A percentile compares a stretch with the other conserved stretches of the same genome.
phyloP scores from a whole-genome alignment of 2,888 invertebrate genomes.

The Melinaea menophilus region DNA sequence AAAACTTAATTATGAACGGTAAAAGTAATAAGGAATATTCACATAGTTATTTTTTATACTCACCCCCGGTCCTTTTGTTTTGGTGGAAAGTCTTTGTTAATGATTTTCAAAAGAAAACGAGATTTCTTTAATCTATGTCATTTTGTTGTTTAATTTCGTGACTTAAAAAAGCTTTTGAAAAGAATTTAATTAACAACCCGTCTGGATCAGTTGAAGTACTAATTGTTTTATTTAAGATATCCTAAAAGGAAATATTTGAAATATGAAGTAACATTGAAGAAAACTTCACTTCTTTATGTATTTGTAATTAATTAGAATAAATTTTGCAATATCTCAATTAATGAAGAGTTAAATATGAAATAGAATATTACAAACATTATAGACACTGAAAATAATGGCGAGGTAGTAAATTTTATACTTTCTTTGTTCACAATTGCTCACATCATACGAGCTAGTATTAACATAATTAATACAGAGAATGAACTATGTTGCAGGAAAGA shows the following conservation, averaged over 20 bases:
- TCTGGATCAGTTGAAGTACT: no score
- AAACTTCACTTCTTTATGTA: no score
- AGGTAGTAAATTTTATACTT: background rate
- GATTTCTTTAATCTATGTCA: conserved; percentile 5
- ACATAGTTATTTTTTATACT: conserved; percentile 14
- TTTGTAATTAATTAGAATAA: no score
- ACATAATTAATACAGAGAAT: background rate
- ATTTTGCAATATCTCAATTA: no score
- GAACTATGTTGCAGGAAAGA: conserved; percentile 24
- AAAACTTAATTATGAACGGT: conserved; percentile 11
- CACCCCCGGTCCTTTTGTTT: conserved; percentile 12
- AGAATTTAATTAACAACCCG: background rate
- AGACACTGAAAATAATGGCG: background rate
- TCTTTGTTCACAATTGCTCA: conserved; percentile 23
- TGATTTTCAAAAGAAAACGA: conserved; percentile 9
- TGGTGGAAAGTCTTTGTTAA: conserved; percentile 8
- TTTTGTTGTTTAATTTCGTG: conserved; percentile 6
- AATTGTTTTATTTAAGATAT: no score
- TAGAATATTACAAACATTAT: background rate
- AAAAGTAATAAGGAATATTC: background rate
- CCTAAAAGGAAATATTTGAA: no score
- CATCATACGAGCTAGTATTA: background rate
- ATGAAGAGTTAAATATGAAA: no score
- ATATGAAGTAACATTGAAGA: no score
- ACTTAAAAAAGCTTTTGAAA: background rate